Base-by-base conservation (phyloP, 2,797 vertebrate species). In the Aulostomus chinensis region DNA sequence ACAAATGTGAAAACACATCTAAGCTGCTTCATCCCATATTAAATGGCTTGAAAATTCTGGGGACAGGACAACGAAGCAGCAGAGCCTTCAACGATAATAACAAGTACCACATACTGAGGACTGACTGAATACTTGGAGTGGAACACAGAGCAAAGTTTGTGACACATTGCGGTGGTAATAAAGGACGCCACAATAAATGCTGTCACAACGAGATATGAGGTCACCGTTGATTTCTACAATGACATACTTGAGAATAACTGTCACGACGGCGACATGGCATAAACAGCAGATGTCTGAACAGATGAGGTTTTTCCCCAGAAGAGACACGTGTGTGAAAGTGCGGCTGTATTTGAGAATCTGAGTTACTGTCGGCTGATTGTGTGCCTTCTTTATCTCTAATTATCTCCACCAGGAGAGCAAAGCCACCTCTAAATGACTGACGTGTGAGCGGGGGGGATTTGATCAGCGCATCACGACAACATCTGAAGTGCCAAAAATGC, bases 231-330 rank as follows among this genome's bases (percentile, higher is more conserved):
- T 84, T 86, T 84, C 84, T 88, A 58, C 81, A 69, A 77, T 77
- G 65, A 54, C 77, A 80, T 68, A 85, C 85, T 86, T 83, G 83
- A n/a, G n/a, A 84, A 84, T 88, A 87, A 69, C 73, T 88, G 81
- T 78, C 87, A 74, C 81, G 86, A 87, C 65, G 65, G 73, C 81
- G 72, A 76, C 59, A 63, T 58, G 80, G 75, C 80, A 83, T 84
- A 80, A 90, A 87, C 84, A 91, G 61, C 76, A 91, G 81, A 81
- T 90, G 87, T 81, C 80, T 73, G 61, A 77, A 76, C 62, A 40
- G 83, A 46, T 69, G 86, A 83, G 48, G 55, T 1, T 1, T 46
- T 49, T 57, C 30, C 5, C 25, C 56, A 89, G 73, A 60, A 53
- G n/a, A 73, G 74, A 47, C 12, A 42, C 46, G 52, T 58, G 74